Evolutionary conservation across 1,140 invertebrate species (phyloP).

Genomic region (Drosophila arizonae): DNA sequence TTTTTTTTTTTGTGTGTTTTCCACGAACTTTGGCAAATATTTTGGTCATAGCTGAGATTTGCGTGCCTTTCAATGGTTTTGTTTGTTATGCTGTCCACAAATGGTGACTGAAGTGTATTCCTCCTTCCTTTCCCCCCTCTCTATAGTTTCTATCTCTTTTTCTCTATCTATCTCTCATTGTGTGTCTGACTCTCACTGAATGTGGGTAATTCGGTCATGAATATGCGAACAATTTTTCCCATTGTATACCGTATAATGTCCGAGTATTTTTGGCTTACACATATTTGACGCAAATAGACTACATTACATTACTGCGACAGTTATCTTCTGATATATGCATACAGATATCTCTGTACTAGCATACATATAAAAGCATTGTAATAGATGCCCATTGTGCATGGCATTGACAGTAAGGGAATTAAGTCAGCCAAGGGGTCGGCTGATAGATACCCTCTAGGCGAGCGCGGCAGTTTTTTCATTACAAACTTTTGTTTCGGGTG

Average conservation of each 20-base stretch:
- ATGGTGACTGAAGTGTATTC: constrained; percentile 47
- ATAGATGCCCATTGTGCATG: constrained; percentile 18
- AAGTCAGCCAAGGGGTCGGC: too few relatives aligned
- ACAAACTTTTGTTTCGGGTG: too few relatives aligned
- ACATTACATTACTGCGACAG: constrained; percentile 74
- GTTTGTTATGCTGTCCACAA: constrained; percentile 77
- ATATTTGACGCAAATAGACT: constrained; percentile 79
- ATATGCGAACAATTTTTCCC: constrained; percentile 73
- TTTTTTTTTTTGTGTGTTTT: constrained; percentile 39
- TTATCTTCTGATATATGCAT: constrained; percentile 65
- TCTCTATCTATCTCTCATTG: background rate
- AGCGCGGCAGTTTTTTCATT: too few relatives aligned
- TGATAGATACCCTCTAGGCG: too few relatives aligned
- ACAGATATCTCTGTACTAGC: constrained; percentile 1
- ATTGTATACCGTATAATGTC: constrained; percentile 62
- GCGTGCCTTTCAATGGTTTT: constrained; percentile 77
- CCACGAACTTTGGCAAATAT: constrained; percentile 72
- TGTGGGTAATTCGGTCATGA: constrained; percentile 80
- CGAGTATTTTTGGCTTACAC: constrained; percentile 71
- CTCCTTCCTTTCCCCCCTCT: background rate
- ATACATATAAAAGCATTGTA: constrained; percentile 29
- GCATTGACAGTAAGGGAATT: background rate
- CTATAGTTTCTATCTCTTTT: too few relatives aligned
- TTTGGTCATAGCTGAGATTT: constrained; percentile 78
- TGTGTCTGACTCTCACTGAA: constrained; percentile 35